Percentiles rank a stretch among this genome's conserved stretches.
Evolutionary conservation across 2,797 vertebrate species (phyloP).

Genomic region (Choloepus didactylus): DNA sequence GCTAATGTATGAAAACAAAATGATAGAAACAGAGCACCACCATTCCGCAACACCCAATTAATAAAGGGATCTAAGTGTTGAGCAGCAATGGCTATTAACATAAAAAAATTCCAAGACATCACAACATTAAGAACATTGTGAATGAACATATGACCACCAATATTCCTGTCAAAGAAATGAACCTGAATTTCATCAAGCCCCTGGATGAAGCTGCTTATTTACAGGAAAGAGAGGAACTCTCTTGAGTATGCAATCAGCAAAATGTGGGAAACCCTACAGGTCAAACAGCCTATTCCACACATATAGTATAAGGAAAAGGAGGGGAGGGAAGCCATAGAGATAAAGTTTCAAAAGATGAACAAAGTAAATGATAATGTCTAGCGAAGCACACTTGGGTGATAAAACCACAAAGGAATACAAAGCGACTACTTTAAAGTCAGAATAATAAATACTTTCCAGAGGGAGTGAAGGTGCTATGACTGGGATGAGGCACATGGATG

Average conservation of each 20-base stretch:
- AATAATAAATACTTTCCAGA: background rate
- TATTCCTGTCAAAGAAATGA: constrained; percentile 56
- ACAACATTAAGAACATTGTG: constrained; percentile 50
- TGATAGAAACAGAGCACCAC: constrained; percentile 20
- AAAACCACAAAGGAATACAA: background rate
- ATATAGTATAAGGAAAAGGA: background rate
- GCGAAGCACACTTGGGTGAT: background rate
- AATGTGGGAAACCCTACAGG: constrained; percentile 35
- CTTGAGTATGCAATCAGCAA: background rate
- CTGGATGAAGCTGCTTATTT: constrained; percentile 43
- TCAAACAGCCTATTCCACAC: constrained; percentile 24
- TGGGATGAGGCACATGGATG: background rate
- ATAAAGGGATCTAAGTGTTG: constrained; percentile 32
- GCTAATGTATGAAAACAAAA: constrained; percentile 62
- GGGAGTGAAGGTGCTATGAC: background rate
- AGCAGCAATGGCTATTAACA: constrained; percentile 16
- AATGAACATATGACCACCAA: constrained; percentile 19
- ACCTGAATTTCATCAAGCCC: constrained; percentile 62
- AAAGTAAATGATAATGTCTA: constrained; percentile 5
- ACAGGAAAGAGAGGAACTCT: constrained; percentile 43
- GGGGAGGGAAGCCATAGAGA: background rate
- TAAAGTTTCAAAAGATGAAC: constrained; percentile 21
- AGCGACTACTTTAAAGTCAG: background rate
- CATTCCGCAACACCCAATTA: constrained; percentile 38
- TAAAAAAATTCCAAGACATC: background rate